Percentiles rank a stretch among this genome's conserved stretches.
These are phyloP conservation scores for Cephonodes hylas DNA, from an alignment of 2,888 invertebrate genomes.

Conservation along the genomic window DNA sequence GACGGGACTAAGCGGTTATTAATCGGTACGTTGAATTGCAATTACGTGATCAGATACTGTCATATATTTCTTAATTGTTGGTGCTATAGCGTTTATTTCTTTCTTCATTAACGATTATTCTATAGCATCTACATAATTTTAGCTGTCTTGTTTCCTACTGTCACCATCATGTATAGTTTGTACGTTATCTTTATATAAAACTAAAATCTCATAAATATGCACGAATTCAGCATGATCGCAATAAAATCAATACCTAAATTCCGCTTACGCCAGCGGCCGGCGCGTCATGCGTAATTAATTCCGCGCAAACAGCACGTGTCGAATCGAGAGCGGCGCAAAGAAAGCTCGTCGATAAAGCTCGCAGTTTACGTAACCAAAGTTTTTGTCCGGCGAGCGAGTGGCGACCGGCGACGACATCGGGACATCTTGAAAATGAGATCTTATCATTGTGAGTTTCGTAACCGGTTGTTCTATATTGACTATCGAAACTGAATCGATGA, in stretches of 20 bases:
- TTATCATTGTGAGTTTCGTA: slow-evolving; percentile 64
- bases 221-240: no score
- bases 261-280: background rate
- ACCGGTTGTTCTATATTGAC: slow-evolving; percentile 52
- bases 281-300: background rate
- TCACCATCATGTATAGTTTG: no score
- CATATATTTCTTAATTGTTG: no score
- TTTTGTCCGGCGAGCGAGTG: slow-evolving; percentile 57
- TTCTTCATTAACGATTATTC: background rate
- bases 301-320: background rate
- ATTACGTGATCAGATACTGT: no score
- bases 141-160: no score
- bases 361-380: slow-evolving; percentile 59
- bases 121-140: no score
- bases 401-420: slow-evolving; percentile 54
- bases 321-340: background rate
- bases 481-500: slow-evolving; percentile 45
- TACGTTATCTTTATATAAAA: no score
- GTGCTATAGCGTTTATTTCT: no score
- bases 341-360: slow-evolving; percentile 41
- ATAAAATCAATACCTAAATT: background rate
- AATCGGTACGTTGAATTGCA: background rate
- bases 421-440: slow-evolving; percentile 68
- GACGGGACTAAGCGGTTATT: background rate
- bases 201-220: no score